Conservation (phyloP, 2,113 vertebrate genomes). For the Eurypyga helias region DNA sequence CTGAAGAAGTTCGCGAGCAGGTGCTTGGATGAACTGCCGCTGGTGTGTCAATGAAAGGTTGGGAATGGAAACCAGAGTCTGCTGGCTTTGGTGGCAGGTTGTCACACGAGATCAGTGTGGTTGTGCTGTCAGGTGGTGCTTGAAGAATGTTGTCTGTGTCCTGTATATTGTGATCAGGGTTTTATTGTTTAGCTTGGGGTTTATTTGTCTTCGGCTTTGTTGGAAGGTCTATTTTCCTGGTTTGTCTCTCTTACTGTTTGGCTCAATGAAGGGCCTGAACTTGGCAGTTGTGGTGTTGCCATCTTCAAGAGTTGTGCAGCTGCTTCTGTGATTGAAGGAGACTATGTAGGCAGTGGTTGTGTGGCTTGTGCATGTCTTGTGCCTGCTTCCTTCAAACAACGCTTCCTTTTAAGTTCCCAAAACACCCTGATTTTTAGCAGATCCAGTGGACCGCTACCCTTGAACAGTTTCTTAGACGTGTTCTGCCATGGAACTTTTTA, state of each 20-base stretch:
- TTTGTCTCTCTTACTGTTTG: background rate
- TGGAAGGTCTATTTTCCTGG: background rate
- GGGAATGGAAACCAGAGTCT: background rate
- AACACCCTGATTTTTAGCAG: background rate
- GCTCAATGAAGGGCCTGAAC: background rate
- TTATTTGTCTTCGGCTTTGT: background rate
- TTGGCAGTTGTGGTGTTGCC: background rate
- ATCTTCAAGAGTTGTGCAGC: background rate
- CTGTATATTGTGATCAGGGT: background rate
- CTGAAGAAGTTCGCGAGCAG: background rate
- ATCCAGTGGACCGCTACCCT: background rate
- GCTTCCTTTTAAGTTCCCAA: background rate
- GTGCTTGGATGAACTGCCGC: background rate
- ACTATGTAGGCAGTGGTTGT: background rate
- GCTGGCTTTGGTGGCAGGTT: background rate
- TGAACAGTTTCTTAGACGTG: background rate
- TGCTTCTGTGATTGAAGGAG: background rate
- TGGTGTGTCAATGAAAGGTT: background rate
- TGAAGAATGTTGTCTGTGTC: fast-evolving
- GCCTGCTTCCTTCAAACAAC: background rate
- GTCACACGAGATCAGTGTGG: background rate
- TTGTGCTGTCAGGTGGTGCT: background rate
- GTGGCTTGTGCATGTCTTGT: background rate
- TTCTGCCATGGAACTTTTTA: background rate
- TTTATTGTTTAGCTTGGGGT: too few species aligned